Conservation (phyloP, 1,140 invertebrate genomes). For the Drosophila ambigua region DNA sequence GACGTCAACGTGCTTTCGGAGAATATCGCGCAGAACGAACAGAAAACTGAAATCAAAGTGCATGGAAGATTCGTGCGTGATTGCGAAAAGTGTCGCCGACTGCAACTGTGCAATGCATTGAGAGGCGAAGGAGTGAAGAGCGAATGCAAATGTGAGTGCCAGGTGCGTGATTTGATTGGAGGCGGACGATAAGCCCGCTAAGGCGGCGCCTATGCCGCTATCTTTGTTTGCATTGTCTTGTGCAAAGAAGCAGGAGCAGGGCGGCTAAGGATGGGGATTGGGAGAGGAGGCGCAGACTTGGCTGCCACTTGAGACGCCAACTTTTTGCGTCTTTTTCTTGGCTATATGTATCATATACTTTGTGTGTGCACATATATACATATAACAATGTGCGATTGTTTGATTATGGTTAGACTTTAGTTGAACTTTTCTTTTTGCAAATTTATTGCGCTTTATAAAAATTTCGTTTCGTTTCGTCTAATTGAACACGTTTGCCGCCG, state of each 20-base stretch:
- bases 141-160: slow-evolving; percentile 44
- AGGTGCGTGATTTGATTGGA: slow-evolving; percentile 19
- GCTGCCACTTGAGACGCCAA: slow-evolving; percentile 62
- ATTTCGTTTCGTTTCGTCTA: slow-evolving; percentile 47
- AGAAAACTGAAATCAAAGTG: background rate
- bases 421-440: slow-evolving; percentile 38
- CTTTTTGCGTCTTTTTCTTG: slow-evolving; percentile 33
- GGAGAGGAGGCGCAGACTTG: slow-evolving; percentile 43
- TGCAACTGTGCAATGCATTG: slow-evolving; percentile 26
- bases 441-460: slow-evolving; percentile 70
- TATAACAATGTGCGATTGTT: slow-evolving; percentile 1
- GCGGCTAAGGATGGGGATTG: background rate
- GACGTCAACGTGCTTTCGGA: slow-evolving; percentile 54
- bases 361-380: background rate
- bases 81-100: slow-evolving; percentile 55
- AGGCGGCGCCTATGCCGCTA: slow-evolving; percentile 31
- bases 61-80: slow-evolving; percentile 38
- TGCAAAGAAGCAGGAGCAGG: slow-evolving; percentile 3
- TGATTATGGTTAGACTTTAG: too few relatives aligned
- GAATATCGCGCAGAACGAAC: too few relatives aligned
- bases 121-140: slow-evolving; percentile 28
- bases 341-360: slow-evolving; percentile 11
- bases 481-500: slow-evolving; percentile 56
- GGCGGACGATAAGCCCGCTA: slow-evolving; percentile 26
- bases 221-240: slow-evolving; percentile 17